phyloP scores from a whole-genome alignment of 1,140 invertebrate genomes.

The Trichonephila clavata region DNA sequence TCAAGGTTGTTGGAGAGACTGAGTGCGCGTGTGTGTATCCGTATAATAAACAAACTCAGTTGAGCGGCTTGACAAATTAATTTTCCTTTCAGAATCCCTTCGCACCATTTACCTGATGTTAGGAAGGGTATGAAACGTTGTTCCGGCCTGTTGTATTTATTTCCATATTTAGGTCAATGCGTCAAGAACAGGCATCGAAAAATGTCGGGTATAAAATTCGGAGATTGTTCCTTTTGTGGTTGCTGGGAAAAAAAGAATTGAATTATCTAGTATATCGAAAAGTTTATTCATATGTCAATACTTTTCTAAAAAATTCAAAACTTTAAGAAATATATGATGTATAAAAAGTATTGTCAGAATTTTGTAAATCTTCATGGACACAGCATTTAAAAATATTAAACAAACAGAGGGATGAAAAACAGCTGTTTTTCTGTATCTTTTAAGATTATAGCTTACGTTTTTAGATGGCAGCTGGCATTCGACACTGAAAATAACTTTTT shows the following conservation, averaged over 20 bases:
- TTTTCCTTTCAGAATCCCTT: slow-evolving; percentile 5
- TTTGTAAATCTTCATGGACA: too few species aligned
- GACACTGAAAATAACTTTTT: too few species aligned
- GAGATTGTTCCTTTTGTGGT: background rate
- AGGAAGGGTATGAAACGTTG: background rate
- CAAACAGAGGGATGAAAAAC: too few species aligned
- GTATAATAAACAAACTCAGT: slow-evolving; percentile 35
- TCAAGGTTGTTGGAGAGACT: background rate
- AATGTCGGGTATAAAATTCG: background rate
- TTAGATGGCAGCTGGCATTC: too few species aligned
- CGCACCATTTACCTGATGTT: background rate
- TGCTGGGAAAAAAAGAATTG: background rate
- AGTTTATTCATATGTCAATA: too few species aligned
- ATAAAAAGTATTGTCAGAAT: too few species aligned
- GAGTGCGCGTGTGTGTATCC: background rate
- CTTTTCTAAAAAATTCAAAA: too few species aligned
- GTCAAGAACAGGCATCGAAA: background rate
- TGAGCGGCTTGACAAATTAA: background rate
- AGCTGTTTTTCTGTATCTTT: too few species aligned
- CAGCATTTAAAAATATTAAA: too few species aligned
- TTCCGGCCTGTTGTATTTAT: slow-evolving; percentile 31
- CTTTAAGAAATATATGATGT: too few species aligned
- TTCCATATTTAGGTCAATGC: slow-evolving; percentile 9
- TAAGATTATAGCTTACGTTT: too few species aligned
- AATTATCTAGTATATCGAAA: too few species aligned